Conservation (phyloP, 2,888 invertebrate species). For the Cylindroiulus punctatus region DNA sequence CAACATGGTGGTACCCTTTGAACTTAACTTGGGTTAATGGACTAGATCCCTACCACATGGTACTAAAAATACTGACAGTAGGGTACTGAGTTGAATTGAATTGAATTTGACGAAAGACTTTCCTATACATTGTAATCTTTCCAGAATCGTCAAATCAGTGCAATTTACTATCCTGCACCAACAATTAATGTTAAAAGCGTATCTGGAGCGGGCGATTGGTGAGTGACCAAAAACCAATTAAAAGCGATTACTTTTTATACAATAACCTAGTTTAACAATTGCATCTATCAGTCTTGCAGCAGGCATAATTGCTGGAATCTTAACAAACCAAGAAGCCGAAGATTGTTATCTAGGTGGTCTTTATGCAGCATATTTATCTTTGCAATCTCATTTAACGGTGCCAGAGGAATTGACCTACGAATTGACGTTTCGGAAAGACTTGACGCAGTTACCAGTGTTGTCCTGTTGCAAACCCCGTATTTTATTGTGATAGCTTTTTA, state of each 20-base stretch:
- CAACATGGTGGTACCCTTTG: too few species aligned
- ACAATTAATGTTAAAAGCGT: slow-evolving; percentile 73
- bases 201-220: slow-evolving; percentile 85
- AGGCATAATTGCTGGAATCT: slow-evolving; percentile 55
- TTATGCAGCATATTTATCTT: slow-evolving; percentile 54
- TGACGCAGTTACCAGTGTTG: not conserved
- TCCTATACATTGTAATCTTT: too few species aligned
- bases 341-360: slow-evolving; percentile 54
- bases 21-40: too few species aligned
- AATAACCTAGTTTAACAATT: not conserved
- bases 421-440: not conserved
- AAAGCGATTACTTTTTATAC: not conserved
- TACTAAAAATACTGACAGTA: too few species aligned
- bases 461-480: not conserved
- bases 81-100: too few species aligned
- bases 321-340: slow-evolving; percentile 50
- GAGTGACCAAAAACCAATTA: slow-evolving; percentile 56
- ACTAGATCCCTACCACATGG: too few species aligned
- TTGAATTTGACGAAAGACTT: too few species aligned
- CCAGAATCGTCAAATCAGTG: slow-evolving; percentile 56
- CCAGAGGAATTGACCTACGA: slow-evolving; percentile 35
- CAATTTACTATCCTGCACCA: slow-evolving; percentile 63
- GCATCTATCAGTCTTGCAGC: slow-evolving; percentile 55
- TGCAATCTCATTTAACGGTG: slow-evolving; percentile 52
- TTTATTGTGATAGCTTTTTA: not conserved